Base-by-base conservation (phyloP, 2,888 invertebrate genomes). In the Drosophila subsilvestris region DNA sequence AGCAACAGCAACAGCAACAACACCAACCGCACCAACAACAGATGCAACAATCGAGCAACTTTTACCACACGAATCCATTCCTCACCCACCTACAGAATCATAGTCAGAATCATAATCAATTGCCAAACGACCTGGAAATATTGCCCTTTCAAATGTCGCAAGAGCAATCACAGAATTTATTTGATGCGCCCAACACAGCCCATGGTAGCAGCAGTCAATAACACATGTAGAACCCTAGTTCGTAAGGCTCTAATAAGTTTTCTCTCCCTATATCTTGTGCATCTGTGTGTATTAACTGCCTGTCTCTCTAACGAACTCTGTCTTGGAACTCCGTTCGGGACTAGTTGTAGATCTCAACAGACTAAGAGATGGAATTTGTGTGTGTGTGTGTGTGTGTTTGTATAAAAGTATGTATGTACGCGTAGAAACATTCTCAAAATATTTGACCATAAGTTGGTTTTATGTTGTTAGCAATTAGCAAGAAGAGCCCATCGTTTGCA, bases 61-160 rank as follows among this genome's bases (percentile, higher is more conserved):
- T 76, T 54, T 91, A 86, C 54, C 57, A 77, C 6, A 25, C 76
- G 8, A 86, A 90, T 70, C 80, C 82, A 10, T 91, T 90, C 63
- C 86, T 87, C 59, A 73, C 80, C 56, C 79, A 86, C 67, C 73
- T 61, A 58, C 79, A 78, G 37, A 67, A 56, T n/a, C 79, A 78
- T 32, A 67, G 54, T n/a, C 74, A 74, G 45, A 82, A 79, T 69
- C 82, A 80, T 29, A 86, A 81, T 65, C 87, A 89, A 48, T 74
- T 91, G 63, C 84, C 90, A 1, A 90, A 91, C 68, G 92, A 92
- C 61, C 74, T 92, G 66, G 92, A 93, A 61, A 89, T 92, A 50
- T 76, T 93, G 68, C 92, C 93, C 1, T 93, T 92, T 80, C 92
- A 92, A 77, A 90, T 93, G 81, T 90, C 91, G 9, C 91, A 92